A percentile compares a stretch with the other conserved stretches of the same genome.
phyloP scores from a whole-genome alignment of 2,888 invertebrate genomes.

The Gastracanthus pulcherrimus region DNA sequence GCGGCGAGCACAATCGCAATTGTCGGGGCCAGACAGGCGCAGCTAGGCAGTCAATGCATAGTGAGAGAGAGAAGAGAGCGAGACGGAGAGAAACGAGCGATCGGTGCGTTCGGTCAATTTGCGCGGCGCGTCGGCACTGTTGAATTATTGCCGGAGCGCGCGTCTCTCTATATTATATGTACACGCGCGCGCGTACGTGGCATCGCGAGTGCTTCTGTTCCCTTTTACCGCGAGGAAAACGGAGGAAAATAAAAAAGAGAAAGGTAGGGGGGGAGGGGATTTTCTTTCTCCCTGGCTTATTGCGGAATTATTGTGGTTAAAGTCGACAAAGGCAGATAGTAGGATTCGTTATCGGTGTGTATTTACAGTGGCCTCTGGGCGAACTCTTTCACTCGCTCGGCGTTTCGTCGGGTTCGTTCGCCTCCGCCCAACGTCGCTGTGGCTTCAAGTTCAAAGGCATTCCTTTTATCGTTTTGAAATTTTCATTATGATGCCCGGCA shows the following conservation, averaged over 20 bases:
- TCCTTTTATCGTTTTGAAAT: slow-evolving; percentile 20
- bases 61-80: not conserved
- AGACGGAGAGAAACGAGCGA: not conserved
- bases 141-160: slow-evolving; percentile 31
- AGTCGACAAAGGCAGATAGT: slow-evolving; percentile 52
- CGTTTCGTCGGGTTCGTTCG: too few species aligned
- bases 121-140: slow-evolving; percentile 4
- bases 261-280: not conserved
- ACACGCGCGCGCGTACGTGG: not conserved
- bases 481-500: slow-evolving; percentile 17
- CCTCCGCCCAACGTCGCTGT: too few species aligned
- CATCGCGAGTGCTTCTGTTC: slow-evolving; percentile 23
- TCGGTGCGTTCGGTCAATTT: slow-evolving; percentile 42
- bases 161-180: too few species aligned
- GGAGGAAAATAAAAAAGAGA: not conserved
- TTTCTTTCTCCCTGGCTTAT: slow-evolving; percentile 29
- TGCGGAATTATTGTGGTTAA: slow-evolving; percentile 50
- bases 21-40: not conserved
- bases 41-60: not conserved
- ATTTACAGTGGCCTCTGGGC: slow-evolving; percentile 45
- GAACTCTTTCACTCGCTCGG: slow-evolving; percentile 35
- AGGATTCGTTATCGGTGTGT: slow-evolving; percentile 51
- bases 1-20: slow-evolving; percentile 27
- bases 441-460: slow-evolving; percentile 42
- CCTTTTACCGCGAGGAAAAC: slow-evolving; percentile 9